Percentiles rank a stretch among this genome's conserved stretches.
Conservation (phyloP, 2,797 vertebrate species). For the Sebastolobus alascanus region DNA sequence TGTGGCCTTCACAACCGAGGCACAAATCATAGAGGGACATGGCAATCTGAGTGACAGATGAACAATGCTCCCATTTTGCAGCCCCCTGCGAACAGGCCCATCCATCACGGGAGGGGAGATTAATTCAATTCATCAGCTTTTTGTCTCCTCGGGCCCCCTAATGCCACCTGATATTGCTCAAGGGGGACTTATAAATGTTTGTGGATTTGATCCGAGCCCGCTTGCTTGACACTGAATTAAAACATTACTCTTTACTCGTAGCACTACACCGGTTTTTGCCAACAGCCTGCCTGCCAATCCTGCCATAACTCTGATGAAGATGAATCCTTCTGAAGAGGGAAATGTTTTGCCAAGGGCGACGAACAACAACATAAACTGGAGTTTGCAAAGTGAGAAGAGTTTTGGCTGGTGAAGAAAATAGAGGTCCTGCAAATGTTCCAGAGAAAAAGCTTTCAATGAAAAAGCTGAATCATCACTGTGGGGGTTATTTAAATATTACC, state of each 20-base stretch:
- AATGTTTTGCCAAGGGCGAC: slow-evolving; percentile 56
- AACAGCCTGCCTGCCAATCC: slow-evolving; percentile 65
- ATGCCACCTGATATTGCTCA: slow-evolving; percentile 86
- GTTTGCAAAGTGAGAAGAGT: slow-evolving; percentile 31
- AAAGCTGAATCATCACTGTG: slow-evolving; percentile 7
- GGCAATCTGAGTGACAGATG: slow-evolving; percentile 87
- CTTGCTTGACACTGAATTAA: slow-evolving; percentile 82
- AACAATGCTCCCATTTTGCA: slow-evolving; percentile 86
- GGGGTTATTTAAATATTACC: not conserved
- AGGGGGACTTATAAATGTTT: slow-evolving; percentile 83
- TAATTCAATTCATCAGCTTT: slow-evolving; percentile 88
- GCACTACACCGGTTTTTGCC: slow-evolving; percentile 49
- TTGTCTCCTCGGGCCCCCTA: slow-evolving; percentile 85
- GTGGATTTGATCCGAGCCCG: slow-evolving; percentile 78
- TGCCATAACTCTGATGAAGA: slow-evolving; percentile 77
- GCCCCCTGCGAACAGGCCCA: slow-evolving; percentile 84
- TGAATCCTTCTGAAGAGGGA: slow-evolving; percentile 60
- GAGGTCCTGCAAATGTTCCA: not conserved
- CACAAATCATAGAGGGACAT: slow-evolving; percentile 85
- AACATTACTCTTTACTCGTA: slow-evolving; percentile 79
- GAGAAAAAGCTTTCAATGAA: slow-evolving; percentile 4
- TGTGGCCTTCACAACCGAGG: slow-evolving; percentile 84
- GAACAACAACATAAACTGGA: slow-evolving; percentile 37
- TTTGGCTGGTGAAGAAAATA: slow-evolving; percentile 32
- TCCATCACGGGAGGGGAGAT: slow-evolving; percentile 85